Conservation (phyloP, 2,797 vertebrate genomes). For the Protosalanx chinensis region DNA sequence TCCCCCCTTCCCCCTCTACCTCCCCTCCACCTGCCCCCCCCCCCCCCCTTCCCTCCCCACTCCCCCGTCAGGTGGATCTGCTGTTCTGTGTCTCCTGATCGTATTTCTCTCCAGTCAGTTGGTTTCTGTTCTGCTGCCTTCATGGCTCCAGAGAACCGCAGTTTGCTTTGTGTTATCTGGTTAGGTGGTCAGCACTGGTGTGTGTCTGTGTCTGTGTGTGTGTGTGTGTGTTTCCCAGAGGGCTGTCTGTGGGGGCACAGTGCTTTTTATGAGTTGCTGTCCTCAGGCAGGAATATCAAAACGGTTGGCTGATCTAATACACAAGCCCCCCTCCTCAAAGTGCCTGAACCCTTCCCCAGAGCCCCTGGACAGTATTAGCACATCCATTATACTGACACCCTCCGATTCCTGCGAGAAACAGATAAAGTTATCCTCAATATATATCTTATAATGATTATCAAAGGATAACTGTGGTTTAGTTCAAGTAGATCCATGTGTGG, state of each 20-base stretch:
- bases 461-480: conserved; percentile 52
- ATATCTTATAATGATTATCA: conserved; percentile 69
- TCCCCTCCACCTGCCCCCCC: conserved; percentile 12
- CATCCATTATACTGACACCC: conserved; percentile 63
- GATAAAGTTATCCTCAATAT: conserved; percentile 61
- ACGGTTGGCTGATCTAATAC: conserved; percentile 57
- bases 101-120: conserved; percentile 32
- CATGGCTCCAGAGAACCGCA: conserved; percentile 40
- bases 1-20: conserved; percentile 49
- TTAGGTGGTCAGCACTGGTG: not conserved
- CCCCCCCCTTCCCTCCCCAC: conserved; percentile 38
- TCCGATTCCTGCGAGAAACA: conserved; percentile 53
- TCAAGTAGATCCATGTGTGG: conserved; percentile 50
- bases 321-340: conserved; percentile 56
- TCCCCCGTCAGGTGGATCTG: conserved; percentile 20
- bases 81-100: conserved; percentile 20
- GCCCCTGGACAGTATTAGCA: conserved; percentile 56
- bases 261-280: conserved; percentile 63
- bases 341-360: conserved; percentile 54
- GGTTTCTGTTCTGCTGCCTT: conserved; percentile 31
- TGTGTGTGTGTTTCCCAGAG: conserved; percentile 30
- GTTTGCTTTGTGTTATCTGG: conserved; percentile 42
- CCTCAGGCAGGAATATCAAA: conserved; percentile 64
- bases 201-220: conserved; percentile 1
- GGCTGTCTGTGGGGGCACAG: conserved; percentile 36